phyloP scores from a whole-genome alignment of 2,888 invertebrate genomes.

The Ceratothoa steindachneri region DNA sequence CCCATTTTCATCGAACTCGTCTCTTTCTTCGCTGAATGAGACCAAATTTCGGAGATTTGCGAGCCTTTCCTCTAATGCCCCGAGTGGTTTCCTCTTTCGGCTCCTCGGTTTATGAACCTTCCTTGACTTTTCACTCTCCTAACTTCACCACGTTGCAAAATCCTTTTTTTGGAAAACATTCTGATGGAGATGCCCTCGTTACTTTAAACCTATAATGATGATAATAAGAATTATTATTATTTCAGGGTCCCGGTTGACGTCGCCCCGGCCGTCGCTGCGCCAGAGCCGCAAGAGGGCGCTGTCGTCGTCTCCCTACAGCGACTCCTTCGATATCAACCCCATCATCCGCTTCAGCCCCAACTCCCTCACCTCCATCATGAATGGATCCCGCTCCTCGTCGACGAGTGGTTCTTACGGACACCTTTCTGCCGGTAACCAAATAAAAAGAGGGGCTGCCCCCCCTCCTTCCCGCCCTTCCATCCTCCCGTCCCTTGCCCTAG shows the following conservation, averaged over 20 bases:
- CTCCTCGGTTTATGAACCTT: too few relatives aligned
- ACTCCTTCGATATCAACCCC: constrained; percentile 90
- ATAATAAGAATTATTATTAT: too few relatives aligned
- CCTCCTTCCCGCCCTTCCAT: neutral
- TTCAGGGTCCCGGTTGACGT: constrained; percentile 40
- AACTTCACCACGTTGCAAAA: too few relatives aligned
- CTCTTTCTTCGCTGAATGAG: too few relatives aligned
- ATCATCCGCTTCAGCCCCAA: constrained; percentile 93
- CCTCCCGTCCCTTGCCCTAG: neutral
- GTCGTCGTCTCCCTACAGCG: constrained; percentile 86
- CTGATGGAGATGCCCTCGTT: too few relatives aligned
- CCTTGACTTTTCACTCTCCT: too few relatives aligned
- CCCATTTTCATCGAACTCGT: too few relatives aligned
- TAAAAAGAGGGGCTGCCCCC: constrained; percentile 45
- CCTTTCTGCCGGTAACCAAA: constrained; percentile 86
- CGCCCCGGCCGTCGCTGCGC: constrained; percentile 42
- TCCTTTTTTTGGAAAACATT: too few relatives aligned
- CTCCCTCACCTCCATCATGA: constrained; percentile 74
- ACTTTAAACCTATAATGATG: too few relatives aligned
- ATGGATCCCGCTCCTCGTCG: constrained; percentile 78
- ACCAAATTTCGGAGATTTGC: too few relatives aligned
- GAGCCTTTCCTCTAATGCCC: too few relatives aligned
- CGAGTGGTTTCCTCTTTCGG: too few relatives aligned
- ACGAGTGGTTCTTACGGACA: constrained; percentile 95
- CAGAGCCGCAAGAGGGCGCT: constrained; percentile 75